Base-by-base conservation (phyloP, 2,113 vertebrate species). In the Corythoichthys haematopterus region DNA sequence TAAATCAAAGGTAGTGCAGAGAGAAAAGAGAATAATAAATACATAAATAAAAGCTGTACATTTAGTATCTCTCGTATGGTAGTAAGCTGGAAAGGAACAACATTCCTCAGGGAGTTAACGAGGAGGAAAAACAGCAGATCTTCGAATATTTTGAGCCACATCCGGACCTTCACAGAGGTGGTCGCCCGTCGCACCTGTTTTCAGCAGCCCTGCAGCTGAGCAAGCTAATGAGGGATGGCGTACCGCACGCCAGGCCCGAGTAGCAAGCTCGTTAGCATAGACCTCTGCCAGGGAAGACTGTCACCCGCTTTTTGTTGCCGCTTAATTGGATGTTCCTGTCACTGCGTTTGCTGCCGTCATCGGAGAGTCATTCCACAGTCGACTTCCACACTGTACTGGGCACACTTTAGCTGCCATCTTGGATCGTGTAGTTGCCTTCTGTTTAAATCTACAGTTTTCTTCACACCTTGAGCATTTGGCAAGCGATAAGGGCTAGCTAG, bases 311-410 rank as follows among this genome's bases (percentile, higher is more conserved):
- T 80, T 71, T 72, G 76, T 80, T 71, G 76, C 70, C 37, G n/a
- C 87, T 83, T 91, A 91, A 92, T 90, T 91, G 86, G 86, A 76
- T 20, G 75, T 80, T 86, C 72, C 83, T 82, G 83, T 87, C 84
- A 79, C 78, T 58, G 51, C 76, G 76, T 81, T 87, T 83, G 77
- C 81, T 65, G 81, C 72, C 52, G 79, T 72, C 50, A 62, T 63
- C 75, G 79, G 84, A 78, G 79, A 70, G 70, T 75, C 73, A 77
- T 79, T 85, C 80, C 75, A 9, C n/a, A 11, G 37, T 72, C 50
- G 75, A 80, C 82, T 84, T 71, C 70, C 70, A 59, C 75, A 68
- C 74, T 64, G 80, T 47, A 65, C 62, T 67, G 33, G 48, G 72
- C 64, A 65, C 43, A 74, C 65, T 72, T 69, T 62, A 28, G 43